A percentile compares a stretch with the other conserved stretches of the same genome.
These are phyloP conservation scores for Erynnis tages DNA, from an alignment of 2,888 invertebrate genomes.

Conservation along the genomic window DNA sequence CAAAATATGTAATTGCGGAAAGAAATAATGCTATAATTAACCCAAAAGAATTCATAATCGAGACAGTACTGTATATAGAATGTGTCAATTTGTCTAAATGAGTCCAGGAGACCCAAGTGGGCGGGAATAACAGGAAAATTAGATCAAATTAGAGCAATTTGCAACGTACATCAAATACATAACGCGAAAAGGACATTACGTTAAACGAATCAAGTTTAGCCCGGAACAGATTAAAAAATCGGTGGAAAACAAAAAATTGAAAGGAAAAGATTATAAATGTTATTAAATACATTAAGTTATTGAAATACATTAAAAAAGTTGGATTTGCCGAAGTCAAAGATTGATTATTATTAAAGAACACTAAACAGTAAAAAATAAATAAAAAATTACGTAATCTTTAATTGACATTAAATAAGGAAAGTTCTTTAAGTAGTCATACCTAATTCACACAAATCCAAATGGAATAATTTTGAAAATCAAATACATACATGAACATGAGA, in stretches of 20 bases:
- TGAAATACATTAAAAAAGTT: too few species aligned
- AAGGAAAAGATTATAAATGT: background rate
- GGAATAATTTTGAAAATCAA: too few species aligned
- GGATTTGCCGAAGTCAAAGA: too few species aligned
- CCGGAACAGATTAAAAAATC: background rate
- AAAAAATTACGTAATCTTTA: too few species aligned
- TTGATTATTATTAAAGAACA: too few species aligned
- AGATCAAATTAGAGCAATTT: constrained; percentile 58
- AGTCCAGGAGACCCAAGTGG: constrained; percentile 39
- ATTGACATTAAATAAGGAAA: too few species aligned
- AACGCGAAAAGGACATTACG: constrained; percentile 1
- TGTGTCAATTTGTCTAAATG: constrained; percentile 14
- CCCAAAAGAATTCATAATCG: background rate
- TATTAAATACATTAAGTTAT: too few species aligned
- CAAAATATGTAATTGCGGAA: background rate
- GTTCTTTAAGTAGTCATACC: too few species aligned
- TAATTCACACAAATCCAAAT: too few species aligned
- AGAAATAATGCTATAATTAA: background rate
- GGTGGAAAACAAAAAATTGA: background rate
- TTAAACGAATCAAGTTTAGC: background rate
- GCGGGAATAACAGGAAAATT: constrained; percentile 58
- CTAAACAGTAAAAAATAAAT: too few species aligned
- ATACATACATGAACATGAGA: too few species aligned
- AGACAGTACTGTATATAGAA: constrained; percentile 15
- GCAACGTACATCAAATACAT: constrained; percentile 27